Evolutionary conservation across 2,113 vertebrate species (phyloP), one percentile per base, ranked within the genome.

Genomic region (Entelurus aequoreus): DNA sequence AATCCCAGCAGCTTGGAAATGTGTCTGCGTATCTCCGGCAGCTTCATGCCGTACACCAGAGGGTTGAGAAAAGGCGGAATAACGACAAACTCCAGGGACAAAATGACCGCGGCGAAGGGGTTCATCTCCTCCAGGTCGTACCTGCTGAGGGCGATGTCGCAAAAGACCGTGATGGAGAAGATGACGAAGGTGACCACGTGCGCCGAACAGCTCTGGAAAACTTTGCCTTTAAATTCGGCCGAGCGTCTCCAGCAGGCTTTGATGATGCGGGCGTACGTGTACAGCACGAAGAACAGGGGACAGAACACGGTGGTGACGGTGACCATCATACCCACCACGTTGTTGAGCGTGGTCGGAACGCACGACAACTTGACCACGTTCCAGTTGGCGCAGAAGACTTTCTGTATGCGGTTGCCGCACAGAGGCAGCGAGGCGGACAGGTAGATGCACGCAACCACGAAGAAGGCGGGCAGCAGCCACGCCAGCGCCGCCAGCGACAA

Each of bases 1-100:
- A 50, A 38, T 16, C n/a, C 16, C 38, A 52, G 16, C 19, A 42
- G 52, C 16, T 42, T 63, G 6, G 53, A 28, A 65, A 77, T 73
- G 6, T 61, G 74, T 54, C 7, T 77, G 42, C 77, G 74, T 12
- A 79, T 75, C 16, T 71, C 63, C 40, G 71, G 74, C 48, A 82
- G 48, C 47, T 82, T 79, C 13, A 82, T 46, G 4, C 74, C 74
- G 2, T 79, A 82, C 0, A 77, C 40, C 1, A 82, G 63, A 46
- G 80, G 64, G 63, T 73, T 82, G n/a, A 77, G 46, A 55, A 77
- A 4, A 1, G 56, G 77, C 54, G 80, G 72, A 47, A 82, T 79
- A 4, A 82, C 8, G 5, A 77, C 66, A 70, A 79, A 75, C 36
- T 79, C 74, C n/a, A 82, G 36, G n/a, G 80, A 75, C 15, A 79